Evolutionary conservation across 2,888 invertebrate genomes (phyloP).

Genomic region (Apotomis turbidana): DNA sequence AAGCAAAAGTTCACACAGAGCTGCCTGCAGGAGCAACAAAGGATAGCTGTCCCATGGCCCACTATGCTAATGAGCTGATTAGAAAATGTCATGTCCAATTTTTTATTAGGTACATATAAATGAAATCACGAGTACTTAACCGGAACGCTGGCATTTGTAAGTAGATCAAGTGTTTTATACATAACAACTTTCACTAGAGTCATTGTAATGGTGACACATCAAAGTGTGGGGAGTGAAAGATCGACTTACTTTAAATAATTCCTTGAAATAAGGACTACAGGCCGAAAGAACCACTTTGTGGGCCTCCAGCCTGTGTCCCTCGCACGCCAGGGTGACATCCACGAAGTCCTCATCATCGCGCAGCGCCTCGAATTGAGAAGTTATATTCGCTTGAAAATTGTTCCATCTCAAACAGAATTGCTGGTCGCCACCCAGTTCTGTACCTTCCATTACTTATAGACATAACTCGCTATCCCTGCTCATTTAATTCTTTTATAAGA

Average conservation of each 20-base stretch:
- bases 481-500: constrained; percentile 84
- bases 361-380: constrained; percentile 93
- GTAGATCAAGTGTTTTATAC: constrained; percentile 84
- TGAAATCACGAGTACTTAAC: constrained; percentile 84
- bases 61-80: constrained; percentile 78
- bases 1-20: constrained; percentile 26
- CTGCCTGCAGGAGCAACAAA: constrained; percentile 29
- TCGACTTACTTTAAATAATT: constrained; percentile 90
- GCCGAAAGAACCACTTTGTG: constrained; percentile 94
- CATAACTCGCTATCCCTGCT: constrained; percentile 84
- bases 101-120: constrained; percentile 82
- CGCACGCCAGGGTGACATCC: constrained; percentile 94
- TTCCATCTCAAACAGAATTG: constrained; percentile 96
- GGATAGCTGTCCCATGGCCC: constrained; percentile 36
- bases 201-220: constrained; percentile 85
- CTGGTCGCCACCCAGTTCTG: constrained; percentile 88
- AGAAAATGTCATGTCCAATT: constrained; percentile 83
- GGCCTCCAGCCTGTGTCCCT: constrained; percentile 92
- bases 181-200: constrained; percentile 84
- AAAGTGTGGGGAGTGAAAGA: constrained; percentile 83
- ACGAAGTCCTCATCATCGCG: constrained; percentile 94
- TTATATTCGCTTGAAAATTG: constrained; percentile 94
- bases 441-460: constrained; percentile 85
- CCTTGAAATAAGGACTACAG: constrained; percentile 95
- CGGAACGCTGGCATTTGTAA: constrained; percentile 84